Conservation (phyloP, 1,140 invertebrate species). For the Helicoverpa armigera region DNA sequence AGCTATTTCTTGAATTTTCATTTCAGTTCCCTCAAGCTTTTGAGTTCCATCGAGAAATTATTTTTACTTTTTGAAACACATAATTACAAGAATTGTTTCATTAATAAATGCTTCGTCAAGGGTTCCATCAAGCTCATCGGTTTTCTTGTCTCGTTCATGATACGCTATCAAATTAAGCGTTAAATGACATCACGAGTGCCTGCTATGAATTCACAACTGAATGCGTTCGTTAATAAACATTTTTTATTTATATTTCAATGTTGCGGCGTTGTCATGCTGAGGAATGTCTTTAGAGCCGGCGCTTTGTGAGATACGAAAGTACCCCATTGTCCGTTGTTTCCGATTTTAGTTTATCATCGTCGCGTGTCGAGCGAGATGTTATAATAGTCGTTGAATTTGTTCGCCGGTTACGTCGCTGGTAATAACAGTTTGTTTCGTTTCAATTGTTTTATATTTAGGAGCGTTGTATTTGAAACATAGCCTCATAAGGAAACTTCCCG, state of each 20-base stretch:
- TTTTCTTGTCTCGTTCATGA: slow-evolving; percentile 55
- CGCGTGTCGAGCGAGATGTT: slow-evolving; percentile 38
- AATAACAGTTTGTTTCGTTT: slow-evolving; percentile 34
- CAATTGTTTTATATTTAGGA: slow-evolving; percentile 25
- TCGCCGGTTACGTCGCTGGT: slow-evolving; percentile 9
- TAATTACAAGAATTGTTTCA: slow-evolving; percentile 16
- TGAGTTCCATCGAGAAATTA: neutral
- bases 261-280: slow-evolving; percentile 55
- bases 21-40: slow-evolving; percentile 6
- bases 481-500: neutral
- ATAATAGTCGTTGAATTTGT: slow-evolving; percentile 41
- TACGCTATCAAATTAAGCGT: slow-evolving; percentile 66
- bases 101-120: slow-evolving; percentile 48
- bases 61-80: slow-evolving; percentile 2
- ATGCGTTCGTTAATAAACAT: slow-evolving; percentile 70
- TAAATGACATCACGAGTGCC: slow-evolving; percentile 66
- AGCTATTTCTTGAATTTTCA: slow-evolving; percentile 29
- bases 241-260: slow-evolving; percentile 61
- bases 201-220: slow-evolving; percentile 68
- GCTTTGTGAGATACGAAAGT: slow-evolving; percentile 60
- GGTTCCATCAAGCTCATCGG: slow-evolving; percentile 40
- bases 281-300: slow-evolving; percentile 62
- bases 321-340: slow-evolving; percentile 65
- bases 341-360: slow-evolving; percentile 59
- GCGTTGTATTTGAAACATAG: neutral